Conservation (phyloP, 2,113 vertebrate genomes). For the Mohoua ochrocephala region DNA sequence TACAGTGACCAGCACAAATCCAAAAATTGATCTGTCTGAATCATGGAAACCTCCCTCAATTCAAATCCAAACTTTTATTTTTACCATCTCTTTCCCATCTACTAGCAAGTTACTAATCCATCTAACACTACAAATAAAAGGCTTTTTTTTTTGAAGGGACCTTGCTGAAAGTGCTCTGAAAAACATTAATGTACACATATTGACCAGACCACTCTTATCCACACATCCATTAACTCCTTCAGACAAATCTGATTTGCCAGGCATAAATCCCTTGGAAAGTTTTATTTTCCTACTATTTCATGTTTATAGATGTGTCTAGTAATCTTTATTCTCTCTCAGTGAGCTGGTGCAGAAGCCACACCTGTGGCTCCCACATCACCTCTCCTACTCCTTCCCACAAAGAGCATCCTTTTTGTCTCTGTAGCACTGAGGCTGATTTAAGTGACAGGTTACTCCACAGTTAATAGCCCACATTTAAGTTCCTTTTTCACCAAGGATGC, state of each 20-base stretch:
- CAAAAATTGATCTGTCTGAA: background rate
- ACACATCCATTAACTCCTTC: background rate
- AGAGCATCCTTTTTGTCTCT: rapidly evolving
- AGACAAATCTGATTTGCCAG: background rate
- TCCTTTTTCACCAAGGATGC: background rate
- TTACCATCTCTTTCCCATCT: background rate
- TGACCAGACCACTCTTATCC: background rate
- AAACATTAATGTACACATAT: background rate
- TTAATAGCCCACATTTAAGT: background rate
- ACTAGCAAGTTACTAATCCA: background rate
- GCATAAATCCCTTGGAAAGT: background rate
- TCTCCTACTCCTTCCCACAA: background rate
- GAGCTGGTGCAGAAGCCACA: background rate
- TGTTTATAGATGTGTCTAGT: rapidly evolving
- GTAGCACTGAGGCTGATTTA: background rate
- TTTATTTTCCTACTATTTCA: background rate
- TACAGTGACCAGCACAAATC: background rate
- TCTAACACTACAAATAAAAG: background rate
- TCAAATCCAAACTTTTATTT: background rate
- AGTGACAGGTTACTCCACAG: background rate
- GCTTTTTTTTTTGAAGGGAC: too few relatives aligned
- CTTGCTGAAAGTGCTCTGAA: background rate
- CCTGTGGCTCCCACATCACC: background rate
- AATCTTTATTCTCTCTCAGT: background rate
- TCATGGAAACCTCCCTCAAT: background rate